Percentiles rank a stretch among this genome's conserved stretches.
Conservation (phyloP, 2,888 invertebrate species). For the Hirtodrosophila alboralis region DNA sequence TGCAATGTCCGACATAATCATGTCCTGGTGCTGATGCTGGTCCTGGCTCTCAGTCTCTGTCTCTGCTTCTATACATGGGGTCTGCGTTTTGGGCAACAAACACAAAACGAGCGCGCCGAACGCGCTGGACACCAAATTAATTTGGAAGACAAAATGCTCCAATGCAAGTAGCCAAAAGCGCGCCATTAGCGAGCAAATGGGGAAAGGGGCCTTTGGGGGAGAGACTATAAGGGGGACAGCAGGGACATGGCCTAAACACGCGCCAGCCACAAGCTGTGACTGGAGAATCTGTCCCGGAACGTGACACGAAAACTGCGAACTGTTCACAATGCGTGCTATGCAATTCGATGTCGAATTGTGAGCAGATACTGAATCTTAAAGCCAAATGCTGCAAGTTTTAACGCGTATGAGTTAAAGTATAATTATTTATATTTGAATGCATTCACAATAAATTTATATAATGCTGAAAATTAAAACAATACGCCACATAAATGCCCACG, state of each 20-base stretch:
- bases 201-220: constrained; percentile 11
- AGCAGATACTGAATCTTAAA: constrained; percentile 23
- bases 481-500: constrained; percentile 76
- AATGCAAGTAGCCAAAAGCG: constrained; percentile 65
- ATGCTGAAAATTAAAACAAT: constrained; percentile 75
- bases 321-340: constrained; percentile 40
- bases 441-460: constrained; percentile 29
- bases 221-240: too few relatives aligned
- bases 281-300: constrained; percentile 48
- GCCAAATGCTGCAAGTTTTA: constrained; percentile 5
- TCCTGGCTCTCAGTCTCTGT: constrained; percentile 3
- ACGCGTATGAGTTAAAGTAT: neutral
- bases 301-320: constrained; percentile 63
- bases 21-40: constrained; percentile 52
- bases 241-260: constrained; percentile 62
- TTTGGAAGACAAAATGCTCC: constrained; percentile 77
- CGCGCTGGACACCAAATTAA: constrained; percentile 70
- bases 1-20: constrained; percentile 72
- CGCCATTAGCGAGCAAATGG: constrained; percentile 63
- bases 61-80: neutral
- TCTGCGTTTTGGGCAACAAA: neutral
- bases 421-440: constrained; percentile 32
- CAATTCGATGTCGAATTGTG: constrained; percentile 28
- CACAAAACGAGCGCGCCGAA: constrained; percentile 43
- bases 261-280: constrained; percentile 74